A percentile compares a stretch with the other conserved stretches of the same genome.
Conservation (phyloP, 2,113 vertebrate species). For the Gasterosteus aculeatus region DNA sequence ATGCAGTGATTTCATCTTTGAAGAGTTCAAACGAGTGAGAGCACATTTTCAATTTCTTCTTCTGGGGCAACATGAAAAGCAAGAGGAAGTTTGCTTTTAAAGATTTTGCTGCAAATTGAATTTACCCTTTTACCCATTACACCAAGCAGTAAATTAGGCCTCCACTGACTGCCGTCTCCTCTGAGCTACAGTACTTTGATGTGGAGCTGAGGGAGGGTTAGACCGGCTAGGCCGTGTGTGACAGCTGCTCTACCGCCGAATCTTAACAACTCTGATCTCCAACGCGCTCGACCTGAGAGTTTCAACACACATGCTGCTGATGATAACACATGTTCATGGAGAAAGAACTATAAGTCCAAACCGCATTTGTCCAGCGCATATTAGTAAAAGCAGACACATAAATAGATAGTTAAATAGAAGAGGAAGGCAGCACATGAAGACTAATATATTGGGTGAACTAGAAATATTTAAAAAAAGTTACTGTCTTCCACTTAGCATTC, state of each 20-base stretch:
- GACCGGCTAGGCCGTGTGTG: constrained; percentile 20
- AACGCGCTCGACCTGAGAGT: constrained; percentile 4
- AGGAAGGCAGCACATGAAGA: neutral
- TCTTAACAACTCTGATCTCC: constrained; percentile 25
- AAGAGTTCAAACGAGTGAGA: constrained; percentile 4
- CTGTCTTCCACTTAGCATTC: neutral
- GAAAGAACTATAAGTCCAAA: neutral
- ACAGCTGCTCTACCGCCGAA: constrained; percentile 40
- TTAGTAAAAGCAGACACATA: neutral
- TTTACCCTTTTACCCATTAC: constrained; percentile 42
- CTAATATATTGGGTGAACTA: neutral
- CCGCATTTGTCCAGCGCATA: neutral
- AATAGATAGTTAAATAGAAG: neutral
- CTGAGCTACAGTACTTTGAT: constrained; percentile 51
- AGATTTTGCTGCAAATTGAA: constrained; percentile 45
- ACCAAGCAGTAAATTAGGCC: constrained; percentile 50
- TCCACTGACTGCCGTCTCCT: constrained; percentile 49
- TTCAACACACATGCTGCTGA: neutral
- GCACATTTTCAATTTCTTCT: constrained; percentile 18
- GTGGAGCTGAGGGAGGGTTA: constrained; percentile 22
- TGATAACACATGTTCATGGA: constrained; percentile 6
- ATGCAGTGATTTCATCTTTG: constrained; percentile 4
- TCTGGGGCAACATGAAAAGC: constrained; percentile 29
- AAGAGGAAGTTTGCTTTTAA: constrained; percentile 50
- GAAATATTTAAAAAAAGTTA: neutral